Evolutionary conservation across 2,888 invertebrate genomes (phyloP).

Genomic region (Eubasilissa splendida): DNA sequence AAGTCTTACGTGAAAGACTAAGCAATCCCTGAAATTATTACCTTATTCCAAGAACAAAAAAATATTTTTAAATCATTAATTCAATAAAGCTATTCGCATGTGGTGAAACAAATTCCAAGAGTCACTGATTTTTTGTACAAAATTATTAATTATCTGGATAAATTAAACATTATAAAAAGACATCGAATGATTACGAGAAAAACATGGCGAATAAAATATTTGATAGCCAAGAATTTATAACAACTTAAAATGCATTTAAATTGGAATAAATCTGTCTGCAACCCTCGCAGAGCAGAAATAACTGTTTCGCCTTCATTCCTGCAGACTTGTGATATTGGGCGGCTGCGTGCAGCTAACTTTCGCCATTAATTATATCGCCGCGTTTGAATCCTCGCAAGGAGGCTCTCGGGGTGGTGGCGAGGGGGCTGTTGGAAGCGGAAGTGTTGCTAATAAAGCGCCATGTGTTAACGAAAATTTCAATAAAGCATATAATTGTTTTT

Average conservation of each 20-base stretch:
- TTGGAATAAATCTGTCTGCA: not conserved
- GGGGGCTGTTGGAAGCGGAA: slow-evolving; percentile 16
- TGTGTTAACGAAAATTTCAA: slow-evolving; percentile 52
- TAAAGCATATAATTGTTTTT: slow-evolving; percentile 47
- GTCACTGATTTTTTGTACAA: too few species aligned
- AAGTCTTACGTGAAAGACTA: too few species aligned
- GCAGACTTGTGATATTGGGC: slow-evolving; percentile 54
- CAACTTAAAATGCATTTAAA: too few species aligned
- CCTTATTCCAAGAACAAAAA: too few species aligned
- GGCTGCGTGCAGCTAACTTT: slow-evolving; percentile 53
- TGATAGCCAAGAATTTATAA: too few species aligned
- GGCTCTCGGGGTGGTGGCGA: slow-evolving; percentile 10
- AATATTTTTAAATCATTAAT: too few species aligned
- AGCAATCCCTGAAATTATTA: too few species aligned
- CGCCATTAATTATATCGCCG: slow-evolving; percentile 56
- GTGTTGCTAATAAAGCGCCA: slow-evolving; percentile 50
- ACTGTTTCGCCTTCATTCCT: slow-evolving; percentile 37
- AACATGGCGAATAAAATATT: not conserved
- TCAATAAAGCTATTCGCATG: too few species aligned
- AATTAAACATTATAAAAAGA: too few species aligned
- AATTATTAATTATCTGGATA: too few species aligned
- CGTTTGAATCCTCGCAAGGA: slow-evolving; percentile 49
- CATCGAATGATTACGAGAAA: too few species aligned
- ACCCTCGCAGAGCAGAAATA: slow-evolving; percentile 37
- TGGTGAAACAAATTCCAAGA: too few species aligned